These are phyloP conservation scores for Brachyhypopomus occidentalis DNA, from an alignment of 2,113 vertebrate genomes.

Conservation along the genomic window DNA sequence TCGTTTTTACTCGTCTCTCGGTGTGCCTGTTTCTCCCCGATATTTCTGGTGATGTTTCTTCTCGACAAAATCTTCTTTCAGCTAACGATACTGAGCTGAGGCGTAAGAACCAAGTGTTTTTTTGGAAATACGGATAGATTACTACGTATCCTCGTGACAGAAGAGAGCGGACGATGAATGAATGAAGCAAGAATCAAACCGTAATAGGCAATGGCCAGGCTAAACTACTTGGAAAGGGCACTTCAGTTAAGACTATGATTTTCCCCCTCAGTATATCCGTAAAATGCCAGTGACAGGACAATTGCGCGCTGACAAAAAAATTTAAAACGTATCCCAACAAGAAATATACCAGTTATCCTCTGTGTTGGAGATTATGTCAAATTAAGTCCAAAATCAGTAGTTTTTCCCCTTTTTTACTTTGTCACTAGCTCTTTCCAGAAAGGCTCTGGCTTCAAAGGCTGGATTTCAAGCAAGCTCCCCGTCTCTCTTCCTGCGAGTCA, in stretches of 20 bases:
- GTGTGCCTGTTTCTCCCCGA: too few relatives aligned
- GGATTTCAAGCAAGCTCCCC: neutral
- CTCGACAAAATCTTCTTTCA: slow-evolving; percentile 22
- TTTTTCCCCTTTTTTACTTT: neutral
- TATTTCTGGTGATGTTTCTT: slow-evolving; percentile 26
- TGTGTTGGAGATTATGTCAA: neutral
- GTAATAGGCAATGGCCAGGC: neutral
- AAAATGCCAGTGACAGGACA: slow-evolving; percentile 32
- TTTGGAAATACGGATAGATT: neutral
- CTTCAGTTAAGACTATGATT: neutral
- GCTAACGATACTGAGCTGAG: neutral
- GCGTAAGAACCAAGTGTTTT: slow-evolving; percentile 9
- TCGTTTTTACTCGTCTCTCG: too few relatives aligned
- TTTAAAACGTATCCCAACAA: slow-evolving; percentile 58
- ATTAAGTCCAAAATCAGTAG: slow-evolving; percentile 28
- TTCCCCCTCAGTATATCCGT: slow-evolving; percentile 27
- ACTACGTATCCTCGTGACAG: slow-evolving; percentile 26
- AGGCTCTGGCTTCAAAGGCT: neutral
- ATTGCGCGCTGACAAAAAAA: slow-evolving; percentile 25
- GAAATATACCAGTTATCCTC: slow-evolving; percentile 50
- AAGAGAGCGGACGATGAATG: slow-evolving; percentile 22
- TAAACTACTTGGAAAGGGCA: neutral
- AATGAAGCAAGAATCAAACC: slow-evolving; percentile 24
- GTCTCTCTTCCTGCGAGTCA: neutral
- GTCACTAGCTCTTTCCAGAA: neutral